Base-by-base conservation (phyloP, 2,113 vertebrate genomes). In the Poeciliopsis turrubarensis region DNA sequence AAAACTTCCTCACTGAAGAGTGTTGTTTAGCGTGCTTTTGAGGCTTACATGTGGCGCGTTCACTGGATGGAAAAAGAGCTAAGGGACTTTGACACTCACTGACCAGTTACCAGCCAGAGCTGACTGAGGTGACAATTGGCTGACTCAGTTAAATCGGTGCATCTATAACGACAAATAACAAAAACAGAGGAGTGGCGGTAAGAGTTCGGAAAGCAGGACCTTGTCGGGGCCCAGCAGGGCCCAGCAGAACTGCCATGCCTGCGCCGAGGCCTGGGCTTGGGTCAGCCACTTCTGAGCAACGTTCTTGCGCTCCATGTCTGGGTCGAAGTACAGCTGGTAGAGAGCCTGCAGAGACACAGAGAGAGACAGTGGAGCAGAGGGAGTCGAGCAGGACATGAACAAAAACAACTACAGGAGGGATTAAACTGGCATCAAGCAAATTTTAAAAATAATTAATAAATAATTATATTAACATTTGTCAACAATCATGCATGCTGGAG, bases 221-320 rank as follows among this genome's bases (percentile, higher is more conserved):
- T 98, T 98, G 89, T 97, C 96, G 1, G 95, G 94, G 76, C 94
- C 90, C 39, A 99, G 94, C 68, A 99, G 93, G 63, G 95, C 93
- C 98, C 98, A 99, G 92, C 97, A 98, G 95, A 99, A 99, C 70
- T 97, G 96, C 98, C 98, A 99, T 0, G 97, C 98, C 88, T 97
- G 96, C 8, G 97, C 95, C 1, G 97, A 98, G 0, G 95, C 95
- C 92, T 98, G 98, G 0, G 98, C 97, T 90, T 97, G 96, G 94
- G 96, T 96, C 89, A 99, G 93, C 98, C 98, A 99, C 95, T 97
- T 98, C 94, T 99, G 98, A 85, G 98, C 97, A 87, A 96, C 81
- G 85, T 96, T 97, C 95, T 99, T 99, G 87, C 92, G 96, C 83
- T 95, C 96, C 82, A 99, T 99, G 91, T 97, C 97, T n/a, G 97